Conservation (phyloP, 2,888 invertebrate genomes). For the Aporophyla lueneburgensis region DNA sequence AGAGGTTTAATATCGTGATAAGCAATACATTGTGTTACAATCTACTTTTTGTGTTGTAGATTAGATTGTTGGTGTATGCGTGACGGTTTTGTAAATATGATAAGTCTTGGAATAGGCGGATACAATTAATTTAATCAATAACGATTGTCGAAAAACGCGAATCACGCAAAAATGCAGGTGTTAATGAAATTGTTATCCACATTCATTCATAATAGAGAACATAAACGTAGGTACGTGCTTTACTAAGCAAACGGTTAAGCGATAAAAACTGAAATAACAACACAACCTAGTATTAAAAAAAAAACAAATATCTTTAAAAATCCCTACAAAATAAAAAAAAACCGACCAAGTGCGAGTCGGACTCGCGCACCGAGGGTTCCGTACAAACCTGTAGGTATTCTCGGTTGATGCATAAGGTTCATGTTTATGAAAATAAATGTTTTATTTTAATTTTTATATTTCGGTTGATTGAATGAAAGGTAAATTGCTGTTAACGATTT, state of each 20-base stretch:
- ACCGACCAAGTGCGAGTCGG: too few relatives aligned
- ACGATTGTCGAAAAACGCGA: not conserved
- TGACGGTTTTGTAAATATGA: constrained; percentile 1
- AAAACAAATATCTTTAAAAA: too few relatives aligned
- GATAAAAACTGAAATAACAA: not conserved
- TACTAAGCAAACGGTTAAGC: not conserved
- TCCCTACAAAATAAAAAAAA: too few relatives aligned
- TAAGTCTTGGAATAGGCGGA: constrained; percentile 12
- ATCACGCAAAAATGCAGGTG: constrained; percentile 2
- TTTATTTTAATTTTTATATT: too few relatives aligned
- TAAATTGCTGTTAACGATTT: too few relatives aligned
- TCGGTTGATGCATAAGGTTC: too few relatives aligned
- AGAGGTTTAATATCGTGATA: constrained; percentile 17
- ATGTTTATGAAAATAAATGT: too few relatives aligned
- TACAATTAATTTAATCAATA: constrained; percentile 20
- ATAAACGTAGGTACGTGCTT: not conserved
- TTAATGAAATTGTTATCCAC: not conserved
- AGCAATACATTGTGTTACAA: constrained; percentile 23
- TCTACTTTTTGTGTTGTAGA: constrained; percentile 15
- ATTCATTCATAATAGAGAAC: constrained; percentile 1
- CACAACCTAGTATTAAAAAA: too few relatives aligned
- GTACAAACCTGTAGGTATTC: too few relatives aligned
- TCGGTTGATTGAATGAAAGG: too few relatives aligned
- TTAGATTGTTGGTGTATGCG: constrained; percentile 24
- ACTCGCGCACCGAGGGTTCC: too few relatives aligned